These are phyloP conservation scores for Passer domesticus DNA, from an alignment of 2,113 vertebrate species.

Conservation along the genomic window DNA sequence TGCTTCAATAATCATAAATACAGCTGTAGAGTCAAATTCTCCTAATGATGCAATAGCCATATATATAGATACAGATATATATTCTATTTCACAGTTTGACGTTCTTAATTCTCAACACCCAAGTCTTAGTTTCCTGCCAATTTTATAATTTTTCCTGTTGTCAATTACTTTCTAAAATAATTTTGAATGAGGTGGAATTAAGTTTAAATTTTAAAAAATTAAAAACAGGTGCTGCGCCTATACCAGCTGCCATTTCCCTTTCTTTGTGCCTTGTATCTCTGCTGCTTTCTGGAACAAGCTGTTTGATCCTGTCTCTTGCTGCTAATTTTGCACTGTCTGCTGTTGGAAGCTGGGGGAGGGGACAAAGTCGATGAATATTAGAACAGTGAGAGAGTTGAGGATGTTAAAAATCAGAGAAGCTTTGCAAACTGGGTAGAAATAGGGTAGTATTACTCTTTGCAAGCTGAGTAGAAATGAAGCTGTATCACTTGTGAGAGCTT, in stretches of 20 bases:
- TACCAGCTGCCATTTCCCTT: neutral
- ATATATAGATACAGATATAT: conserved; percentile 13
- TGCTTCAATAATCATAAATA: conserved; percentile 26
- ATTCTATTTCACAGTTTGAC: conserved; percentile 22
- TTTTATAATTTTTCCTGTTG: conserved; percentile 25
- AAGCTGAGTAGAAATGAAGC: neutral
- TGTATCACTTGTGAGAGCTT: neutral
- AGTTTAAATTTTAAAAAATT: neutral
- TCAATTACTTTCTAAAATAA: conserved; percentile 42
- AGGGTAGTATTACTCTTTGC: neutral
- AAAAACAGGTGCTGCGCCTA: neutral
- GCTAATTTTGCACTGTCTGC: neutral
- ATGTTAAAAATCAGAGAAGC: neutral
- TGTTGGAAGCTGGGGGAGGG: neutral
- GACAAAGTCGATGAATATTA: neutral
- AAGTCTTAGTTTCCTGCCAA: conserved; percentile 16
- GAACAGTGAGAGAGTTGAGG: neutral
- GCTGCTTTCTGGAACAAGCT: neutral
- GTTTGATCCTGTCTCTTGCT: neutral
- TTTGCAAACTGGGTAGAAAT: neutral
- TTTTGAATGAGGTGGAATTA: conserved; percentile 7
- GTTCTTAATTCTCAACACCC: conserved; percentile 1
- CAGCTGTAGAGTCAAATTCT: conserved; percentile 37
- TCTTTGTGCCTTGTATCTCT: neutral
- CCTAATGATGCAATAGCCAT: neutral